Percentiles rank a stretch among this genome's conserved stretches.
phyloP scores from a whole-genome alignment of 2,113 vertebrate species.

The Xiphophorus hellerii region DNA sequence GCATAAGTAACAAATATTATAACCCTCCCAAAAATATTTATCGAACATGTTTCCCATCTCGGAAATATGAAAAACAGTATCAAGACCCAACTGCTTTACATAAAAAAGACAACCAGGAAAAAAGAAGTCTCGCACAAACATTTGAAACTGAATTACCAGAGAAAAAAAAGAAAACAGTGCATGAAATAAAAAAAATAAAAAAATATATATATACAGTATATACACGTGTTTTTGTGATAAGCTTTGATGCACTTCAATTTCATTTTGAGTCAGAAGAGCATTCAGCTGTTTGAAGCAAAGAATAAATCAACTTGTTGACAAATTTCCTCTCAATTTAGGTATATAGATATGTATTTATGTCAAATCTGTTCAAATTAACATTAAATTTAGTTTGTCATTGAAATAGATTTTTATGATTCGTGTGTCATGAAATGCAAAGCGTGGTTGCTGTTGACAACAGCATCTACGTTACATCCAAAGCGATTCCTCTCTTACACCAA shows the following conservation, averaged over 20 bases:
- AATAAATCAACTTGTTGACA: too few species aligned
- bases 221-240: not conserved
- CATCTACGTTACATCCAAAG: conserved; percentile 3
- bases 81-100: too few species aligned
- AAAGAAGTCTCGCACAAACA: too few species aligned
- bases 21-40: conserved; percentile 8
- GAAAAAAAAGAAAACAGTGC: too few species aligned
- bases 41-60: not conserved
- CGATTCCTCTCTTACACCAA: not conserved
- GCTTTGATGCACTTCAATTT: not conserved
- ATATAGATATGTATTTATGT: not conserved
- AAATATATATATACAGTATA: too few species aligned
- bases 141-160: too few species aligned
- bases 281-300: too few species aligned
- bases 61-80: not conserved
- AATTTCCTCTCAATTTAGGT: too few species aligned
- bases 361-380: not conserved
- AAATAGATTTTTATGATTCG: not conserved
- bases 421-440: not conserved
- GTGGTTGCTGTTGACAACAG: not conserved
- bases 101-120: too few species aligned
- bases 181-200: too few species aligned
- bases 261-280: not conserved
- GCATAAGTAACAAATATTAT: conserved; percentile 38
- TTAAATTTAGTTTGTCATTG: not conserved